phyloP scores from a whole-genome alignment of 2,797 vertebrate species.

The Acrossocheilus fasciatus region DNA sequence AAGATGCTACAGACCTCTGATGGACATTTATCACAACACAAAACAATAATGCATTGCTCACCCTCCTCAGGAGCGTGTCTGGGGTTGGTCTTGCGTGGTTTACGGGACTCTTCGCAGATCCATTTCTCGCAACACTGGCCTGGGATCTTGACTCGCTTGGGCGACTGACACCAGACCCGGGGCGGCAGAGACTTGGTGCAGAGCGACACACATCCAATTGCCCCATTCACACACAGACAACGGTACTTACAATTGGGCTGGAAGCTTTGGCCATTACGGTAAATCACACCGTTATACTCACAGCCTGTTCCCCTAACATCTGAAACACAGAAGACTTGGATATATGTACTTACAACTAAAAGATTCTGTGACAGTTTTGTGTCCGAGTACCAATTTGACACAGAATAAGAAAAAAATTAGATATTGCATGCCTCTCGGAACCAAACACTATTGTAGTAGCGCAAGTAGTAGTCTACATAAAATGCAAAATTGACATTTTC shows the following conservation, averaged over 20 bases:
- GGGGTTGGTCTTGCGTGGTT: conserved; percentile 86
- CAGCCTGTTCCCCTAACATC: conserved; percentile 94
- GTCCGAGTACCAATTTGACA: background rate
- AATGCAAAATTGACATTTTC: background rate
- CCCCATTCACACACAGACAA: conserved; percentile 93
- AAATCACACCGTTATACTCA: conserved; percentile 91
- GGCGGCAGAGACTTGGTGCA: conserved; percentile 90
- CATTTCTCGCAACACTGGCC: conserved; percentile 94
- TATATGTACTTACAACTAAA: background rate
- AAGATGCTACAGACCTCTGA: background rate
- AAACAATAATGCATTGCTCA: conserved; percentile 65
- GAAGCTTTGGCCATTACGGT: conserved; percentile 92
- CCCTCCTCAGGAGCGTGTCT: conserved; percentile 86
- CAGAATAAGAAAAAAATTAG: background rate
- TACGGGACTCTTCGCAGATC: conserved; percentile 91
- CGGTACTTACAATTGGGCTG: conserved; percentile 96
- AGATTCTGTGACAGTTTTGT: background rate
- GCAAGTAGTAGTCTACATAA: background rate
- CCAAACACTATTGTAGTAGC: background rate
- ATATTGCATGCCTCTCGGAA: background rate
- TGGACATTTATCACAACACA: background rate
- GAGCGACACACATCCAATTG: conserved; percentile 89
- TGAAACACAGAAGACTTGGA: conserved; percentile 52
- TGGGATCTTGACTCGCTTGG: conserved; percentile 84
- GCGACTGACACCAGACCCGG: conserved; percentile 91